Evolutionary conservation across 2,113 vertebrate genomes (phyloP).

Genomic region (Trogon surrucura): DNA sequence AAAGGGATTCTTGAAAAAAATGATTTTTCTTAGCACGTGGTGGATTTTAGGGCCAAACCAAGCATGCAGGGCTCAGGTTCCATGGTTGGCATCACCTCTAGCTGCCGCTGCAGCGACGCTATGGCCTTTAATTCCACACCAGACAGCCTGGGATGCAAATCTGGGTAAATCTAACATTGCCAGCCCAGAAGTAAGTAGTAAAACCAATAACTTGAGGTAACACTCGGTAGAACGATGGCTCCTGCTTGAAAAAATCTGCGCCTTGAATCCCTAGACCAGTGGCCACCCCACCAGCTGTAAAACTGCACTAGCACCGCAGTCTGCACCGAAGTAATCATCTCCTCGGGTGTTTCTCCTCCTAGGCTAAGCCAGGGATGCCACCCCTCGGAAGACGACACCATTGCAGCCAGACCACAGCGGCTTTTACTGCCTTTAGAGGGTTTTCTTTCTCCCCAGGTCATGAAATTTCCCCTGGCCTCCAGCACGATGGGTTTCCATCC

Average conservation of each 20-base stretch:
- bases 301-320: background rate
- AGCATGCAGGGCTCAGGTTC: fast-evolving
- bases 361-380: conserved; percentile 38
- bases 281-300: background rate
- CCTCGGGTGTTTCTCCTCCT: background rate
- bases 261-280: background rate
- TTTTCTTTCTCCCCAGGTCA: background rate
- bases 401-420: background rate
- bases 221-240: background rate
- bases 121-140: background rate
- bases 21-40: background rate
- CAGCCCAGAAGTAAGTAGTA: background rate
- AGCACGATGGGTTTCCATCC: background rate
- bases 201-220: background rate
- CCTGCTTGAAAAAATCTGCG: background rate
- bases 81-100: background rate
- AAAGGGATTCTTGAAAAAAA: background rate
- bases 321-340: background rate
- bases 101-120: background rate
- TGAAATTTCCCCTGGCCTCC: background rate
- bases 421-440: background rate
- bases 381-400: background rate
- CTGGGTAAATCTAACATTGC: background rate
- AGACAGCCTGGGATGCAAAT: background rate
- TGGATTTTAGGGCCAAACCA: background rate